Conservation (phyloP, 2,888 invertebrate species). For the Seira sanloemensis region DNA sequence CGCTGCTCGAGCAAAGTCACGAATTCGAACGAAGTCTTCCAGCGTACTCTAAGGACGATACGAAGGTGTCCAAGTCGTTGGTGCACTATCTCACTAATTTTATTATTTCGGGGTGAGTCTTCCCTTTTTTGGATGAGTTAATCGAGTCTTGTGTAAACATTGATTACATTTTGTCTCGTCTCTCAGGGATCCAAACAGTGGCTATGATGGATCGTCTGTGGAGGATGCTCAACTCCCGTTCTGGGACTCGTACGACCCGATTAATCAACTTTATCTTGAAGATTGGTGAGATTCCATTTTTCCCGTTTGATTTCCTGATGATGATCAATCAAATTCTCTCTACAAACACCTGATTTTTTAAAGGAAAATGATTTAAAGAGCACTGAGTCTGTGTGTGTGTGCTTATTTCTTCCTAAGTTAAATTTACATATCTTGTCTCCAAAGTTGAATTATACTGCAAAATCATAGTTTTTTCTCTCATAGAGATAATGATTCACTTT, state of each 20-base stretch:
- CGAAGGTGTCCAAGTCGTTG: constrained; percentile 70
- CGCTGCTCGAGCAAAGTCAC: constrained; percentile 64
- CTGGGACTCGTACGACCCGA: constrained; percentile 93
- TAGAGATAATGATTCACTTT: neutral
- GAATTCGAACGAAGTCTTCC: constrained; percentile 71
- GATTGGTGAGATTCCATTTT: constrained; percentile 76
- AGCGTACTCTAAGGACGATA: constrained; percentile 70
- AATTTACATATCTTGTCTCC: neutral
- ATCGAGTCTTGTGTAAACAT: too few species aligned
- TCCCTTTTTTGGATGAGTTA: too few species aligned
- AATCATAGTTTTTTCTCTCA: neutral
- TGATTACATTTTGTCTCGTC: too few species aligned
- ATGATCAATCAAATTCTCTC: constrained; percentile 12
- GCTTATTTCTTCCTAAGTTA: neutral
- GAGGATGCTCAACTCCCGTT: constrained; percentile 76
- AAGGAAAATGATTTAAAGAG: neutral
- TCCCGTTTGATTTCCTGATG: constrained; percentile 16
- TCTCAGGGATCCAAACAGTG: constrained; percentile 85
- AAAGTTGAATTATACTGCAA: neutral
- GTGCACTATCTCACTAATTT: constrained; percentile 73
- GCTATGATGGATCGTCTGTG: constrained; percentile 73
- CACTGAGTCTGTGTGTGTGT: too few species aligned
- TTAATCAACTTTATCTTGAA: constrained; percentile 91
- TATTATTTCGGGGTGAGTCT: constrained; percentile 72
- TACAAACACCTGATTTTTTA: neutral